A percentile compares a stretch with the other conserved stretches of the same genome.
Evolutionary conservation across 2,113 vertebrate genomes (phyloP).

Genomic region (Muntiacus muntjak): DNA sequence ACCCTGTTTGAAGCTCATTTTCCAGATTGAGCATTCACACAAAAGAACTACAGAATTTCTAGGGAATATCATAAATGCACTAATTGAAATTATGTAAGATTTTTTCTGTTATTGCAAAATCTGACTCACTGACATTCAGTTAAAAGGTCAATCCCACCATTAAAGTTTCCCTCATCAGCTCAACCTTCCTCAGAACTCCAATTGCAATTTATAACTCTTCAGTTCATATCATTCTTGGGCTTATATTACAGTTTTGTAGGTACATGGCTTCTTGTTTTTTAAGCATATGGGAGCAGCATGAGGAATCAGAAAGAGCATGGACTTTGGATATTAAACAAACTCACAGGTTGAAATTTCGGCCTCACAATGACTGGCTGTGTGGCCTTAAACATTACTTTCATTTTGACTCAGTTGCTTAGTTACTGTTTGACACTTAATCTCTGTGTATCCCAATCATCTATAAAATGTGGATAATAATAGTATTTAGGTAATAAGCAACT

Average conservation of each 20-base stretch:
- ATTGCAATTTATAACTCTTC: not conserved
- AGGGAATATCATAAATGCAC: not conserved
- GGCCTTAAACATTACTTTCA: not conserved
- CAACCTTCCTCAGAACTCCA: not conserved
- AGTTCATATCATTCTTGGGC: not conserved
- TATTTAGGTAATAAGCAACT: not conserved
- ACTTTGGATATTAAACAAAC: not conserved
- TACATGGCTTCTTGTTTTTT: not conserved
- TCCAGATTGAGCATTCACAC: not conserved
- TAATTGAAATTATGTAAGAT: not conserved
- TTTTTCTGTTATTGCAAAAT: not conserved
- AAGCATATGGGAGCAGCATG: not conserved
- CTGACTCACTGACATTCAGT: not conserved
- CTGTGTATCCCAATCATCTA: not conserved
- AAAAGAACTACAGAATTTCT: not conserved
- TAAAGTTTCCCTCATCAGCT: not conserved
- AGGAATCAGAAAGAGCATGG: not conserved
- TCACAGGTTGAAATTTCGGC: not conserved
- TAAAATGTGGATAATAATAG: not conserved
- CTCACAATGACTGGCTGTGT: not conserved
- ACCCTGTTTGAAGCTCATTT: not conserved
- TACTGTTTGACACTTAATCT: not conserved
- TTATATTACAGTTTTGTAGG: not conserved
- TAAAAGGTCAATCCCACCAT: not conserved
- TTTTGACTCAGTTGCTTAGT: not conserved